Evolutionary conservation across 1,140 invertebrate species (phyloP).

Genomic region (Aricia agestis): DNA sequence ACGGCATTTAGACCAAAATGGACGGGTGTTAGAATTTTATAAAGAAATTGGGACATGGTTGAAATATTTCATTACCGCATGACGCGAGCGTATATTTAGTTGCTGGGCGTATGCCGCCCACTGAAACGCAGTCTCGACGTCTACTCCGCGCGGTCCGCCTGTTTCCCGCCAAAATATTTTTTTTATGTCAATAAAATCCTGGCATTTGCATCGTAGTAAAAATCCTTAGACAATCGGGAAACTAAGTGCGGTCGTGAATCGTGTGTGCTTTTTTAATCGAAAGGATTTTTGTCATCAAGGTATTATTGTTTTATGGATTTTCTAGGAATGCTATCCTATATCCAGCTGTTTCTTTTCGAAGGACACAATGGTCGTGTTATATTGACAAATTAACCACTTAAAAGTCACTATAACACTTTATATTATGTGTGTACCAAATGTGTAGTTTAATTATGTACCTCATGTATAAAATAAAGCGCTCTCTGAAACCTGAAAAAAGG

Average conservation of each 20-base stretch:
- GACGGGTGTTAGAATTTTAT: background rate
- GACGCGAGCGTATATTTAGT: constrained; percentile 48
- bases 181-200: constrained; percentile 31
- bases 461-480: too few relatives aligned
- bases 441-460: too few relatives aligned
- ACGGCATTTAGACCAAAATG: background rate
- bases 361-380: too few relatives aligned
- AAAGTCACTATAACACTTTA: too few relatives aligned
- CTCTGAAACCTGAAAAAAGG: too few relatives aligned
- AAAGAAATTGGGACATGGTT: constrained; percentile 39
- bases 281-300: constrained; percentile 10
- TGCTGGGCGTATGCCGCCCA: constrained; percentile 59
- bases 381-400: too few relatives aligned
- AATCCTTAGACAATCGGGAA: constrained; percentile 19
- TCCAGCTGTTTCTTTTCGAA: too few relatives aligned
- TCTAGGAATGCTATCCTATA: background rate
- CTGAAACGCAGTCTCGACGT: constrained; percentile 72
- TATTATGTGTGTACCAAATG: too few relatives aligned
- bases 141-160: constrained; percentile 75
- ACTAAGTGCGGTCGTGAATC: constrained; percentile 23
- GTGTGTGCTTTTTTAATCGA: background rate
- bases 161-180: constrained; percentile 52
- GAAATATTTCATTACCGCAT: constrained; percentile 53
- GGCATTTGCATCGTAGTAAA: constrained; percentile 19
- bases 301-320: background rate